These are phyloP conservation scores for Brachionichthys hirsutus DNA, from an alignment of 2,113 vertebrate species.

Conservation along the genomic window DNA sequence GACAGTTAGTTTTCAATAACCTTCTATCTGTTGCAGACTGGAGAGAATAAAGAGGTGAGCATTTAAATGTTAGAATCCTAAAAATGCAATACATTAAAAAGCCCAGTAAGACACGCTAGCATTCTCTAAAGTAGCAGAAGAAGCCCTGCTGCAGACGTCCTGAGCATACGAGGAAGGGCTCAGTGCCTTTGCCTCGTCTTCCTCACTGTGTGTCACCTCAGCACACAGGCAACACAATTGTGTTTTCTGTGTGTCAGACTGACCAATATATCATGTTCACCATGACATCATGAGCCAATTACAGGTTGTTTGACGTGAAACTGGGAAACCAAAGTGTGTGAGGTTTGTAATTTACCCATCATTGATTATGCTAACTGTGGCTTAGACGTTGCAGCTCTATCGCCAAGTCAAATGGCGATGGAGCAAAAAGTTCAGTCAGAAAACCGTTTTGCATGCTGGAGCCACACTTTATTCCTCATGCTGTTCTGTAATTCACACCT, in stretches of 20 bases:
- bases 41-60: neutral
- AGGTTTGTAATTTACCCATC: neutral
- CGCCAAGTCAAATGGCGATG: no score
- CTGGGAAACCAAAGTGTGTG: neutral
- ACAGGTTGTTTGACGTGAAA: neutral
- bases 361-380: neutral
- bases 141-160: slow-evolving; percentile 16
- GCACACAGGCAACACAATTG: neutral
- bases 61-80: no score
- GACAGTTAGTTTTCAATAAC: slow-evolving; percentile 8
- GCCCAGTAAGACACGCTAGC: neutral
- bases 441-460: no score
- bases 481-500: neutral
- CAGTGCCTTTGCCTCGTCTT: neutral
- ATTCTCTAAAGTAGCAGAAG: neutral
- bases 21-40: neutral
- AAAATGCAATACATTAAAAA: no score
- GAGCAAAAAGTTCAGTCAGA: no score
- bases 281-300: slow-evolving; percentile 5
- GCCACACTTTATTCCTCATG: no score
- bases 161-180: slow-evolving; percentile 3
- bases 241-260: neutral
- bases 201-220: slow-evolving; percentile 28
- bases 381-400: neutral
- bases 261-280: neutral